Base-by-base conservation (phyloP, 1,140 invertebrate species). In the Drosophila aff. region DNA sequence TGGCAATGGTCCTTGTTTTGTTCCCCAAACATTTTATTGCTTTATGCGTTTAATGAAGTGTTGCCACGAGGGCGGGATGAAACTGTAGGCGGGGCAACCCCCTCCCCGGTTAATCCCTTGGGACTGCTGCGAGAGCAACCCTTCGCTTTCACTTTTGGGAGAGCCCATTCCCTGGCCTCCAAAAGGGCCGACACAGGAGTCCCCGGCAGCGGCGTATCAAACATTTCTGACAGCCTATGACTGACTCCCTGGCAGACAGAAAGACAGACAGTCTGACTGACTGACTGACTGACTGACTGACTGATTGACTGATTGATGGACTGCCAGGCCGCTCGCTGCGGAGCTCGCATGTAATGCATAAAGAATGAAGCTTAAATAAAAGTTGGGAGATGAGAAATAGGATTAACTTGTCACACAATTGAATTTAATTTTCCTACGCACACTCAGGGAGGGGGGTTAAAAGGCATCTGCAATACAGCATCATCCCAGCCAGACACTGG, bases 391-490 rank as follows among this genome's bases (percentile, higher is more conserved):
- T 90, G 85, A 90, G 89, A 82, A 91, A 91, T 91, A 91, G 87
- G 87, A 91, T 91, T 91, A 91, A 91, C 89, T 91, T 91, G 89
- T 91, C 89, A 91, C 87, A 91, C 87, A 91, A 91, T 91, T 91
- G 89, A 91, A 91, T 91, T 91, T 91, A 91, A 91, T 91, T 91
- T 91, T 91, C 87, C 79, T 85, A 85, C 65, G 77, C 36, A 26
- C 53, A 40, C 36, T 36, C 52, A 15, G 6, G 59, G 15, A n/a
- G 46, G 41, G 57, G 46, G 41, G 28, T 53, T 53, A 47, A 59
- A 79, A 80, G 79, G 72, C 82, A 75, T 81, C 76, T 81, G 68
- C 62, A 82, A 64, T 18, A 52, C 28, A 18, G 28, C 49, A 31
- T 18, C 49, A 55, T 28, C 76, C 41, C 50, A 52, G 15, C 38